Evolutionary conservation across 2,888 invertebrate genomes (phyloP).

Genomic region (Drosophila melanocephala): DNA sequence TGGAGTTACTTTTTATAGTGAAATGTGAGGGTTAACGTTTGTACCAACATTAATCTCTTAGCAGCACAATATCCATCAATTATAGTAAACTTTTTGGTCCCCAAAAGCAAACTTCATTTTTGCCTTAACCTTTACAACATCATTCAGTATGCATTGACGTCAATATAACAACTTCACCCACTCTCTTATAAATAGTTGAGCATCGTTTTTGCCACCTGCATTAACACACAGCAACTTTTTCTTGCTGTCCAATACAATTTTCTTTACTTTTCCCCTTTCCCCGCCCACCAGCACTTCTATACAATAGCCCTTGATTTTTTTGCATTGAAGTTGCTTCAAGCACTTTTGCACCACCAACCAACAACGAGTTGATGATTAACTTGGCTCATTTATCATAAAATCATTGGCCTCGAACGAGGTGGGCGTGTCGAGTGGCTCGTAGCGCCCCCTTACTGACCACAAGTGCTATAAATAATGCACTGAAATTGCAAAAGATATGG

Average conservation of each 20-base stretch:
- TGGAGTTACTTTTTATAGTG: constrained; percentile 38
- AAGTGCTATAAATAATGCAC: constrained; percentile 65
- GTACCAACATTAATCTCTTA: constrained; percentile 42
- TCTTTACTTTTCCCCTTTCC: neutral
- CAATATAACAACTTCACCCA: constrained; percentile 1
- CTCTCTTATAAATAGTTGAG: constrained; percentile 38
- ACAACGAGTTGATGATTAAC: constrained; percentile 59
- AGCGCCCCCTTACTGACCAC: constrained; percentile 43
- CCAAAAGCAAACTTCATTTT: neutral
- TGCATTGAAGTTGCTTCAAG: constrained; percentile 2
- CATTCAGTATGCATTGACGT: constrained; percentile 49
- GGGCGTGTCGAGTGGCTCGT: constrained; percentile 8
- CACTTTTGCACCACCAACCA: constrained; percentile 3
- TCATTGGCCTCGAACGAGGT: constrained; percentile 48
- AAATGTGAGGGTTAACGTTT: constrained; percentile 23
- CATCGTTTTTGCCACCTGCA: constrained; percentile 44
- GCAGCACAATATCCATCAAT: constrained; percentile 47
- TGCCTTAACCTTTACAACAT: constrained; percentile 34
- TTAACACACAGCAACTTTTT: constrained; percentile 24
- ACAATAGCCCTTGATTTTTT: neutral
- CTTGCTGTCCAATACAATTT: constrained; percentile 19
- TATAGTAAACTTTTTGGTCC: constrained; percentile 16
- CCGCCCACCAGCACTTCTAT: neutral
- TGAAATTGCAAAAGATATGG: constrained; percentile 45
- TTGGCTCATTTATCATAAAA: constrained; percentile 72